phyloP scores from a whole-genome alignment of 2,888 invertebrate species.

The Callyntrura guangdongensis region DNA sequence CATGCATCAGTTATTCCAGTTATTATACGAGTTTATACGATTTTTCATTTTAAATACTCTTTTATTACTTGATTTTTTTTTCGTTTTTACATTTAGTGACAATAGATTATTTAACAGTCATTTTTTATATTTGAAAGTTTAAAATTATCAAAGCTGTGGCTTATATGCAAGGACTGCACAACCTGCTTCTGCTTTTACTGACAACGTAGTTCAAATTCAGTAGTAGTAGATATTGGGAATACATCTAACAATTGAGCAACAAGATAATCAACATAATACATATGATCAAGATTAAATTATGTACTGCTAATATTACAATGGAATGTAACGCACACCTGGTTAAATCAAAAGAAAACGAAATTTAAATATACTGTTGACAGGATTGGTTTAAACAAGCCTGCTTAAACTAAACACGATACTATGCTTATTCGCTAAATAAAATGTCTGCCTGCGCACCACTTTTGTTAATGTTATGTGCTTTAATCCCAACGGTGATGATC shows the following conservation, averaged over 20 bases:
- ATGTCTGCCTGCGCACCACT: no score
- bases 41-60: not conserved
- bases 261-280: not conserved
- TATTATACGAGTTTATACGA: no score
- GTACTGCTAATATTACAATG: no score
- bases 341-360: not conserved
- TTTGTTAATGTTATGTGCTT: no score
- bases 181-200: not conserved
- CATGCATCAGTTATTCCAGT: no score
- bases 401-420: no score
- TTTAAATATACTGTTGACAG: not conserved
- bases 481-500: no score
- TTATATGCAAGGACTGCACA: no score
- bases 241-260: constrained; percentile 7
- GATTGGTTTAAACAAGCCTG: not conserved
- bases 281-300: no score
- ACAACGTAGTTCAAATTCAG: not conserved
- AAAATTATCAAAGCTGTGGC: not conserved
- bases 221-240: not conserved
- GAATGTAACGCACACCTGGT: no score
- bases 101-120: not conserved
- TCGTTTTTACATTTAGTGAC: no score
- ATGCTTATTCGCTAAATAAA: not conserved
- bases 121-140: no score
- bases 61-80: not conserved